These are phyloP conservation scores for Pseudorhombus dupliciocellatus DNA, from an alignment of 2,113 vertebrate genomes.

Conservation along the genomic window DNA sequence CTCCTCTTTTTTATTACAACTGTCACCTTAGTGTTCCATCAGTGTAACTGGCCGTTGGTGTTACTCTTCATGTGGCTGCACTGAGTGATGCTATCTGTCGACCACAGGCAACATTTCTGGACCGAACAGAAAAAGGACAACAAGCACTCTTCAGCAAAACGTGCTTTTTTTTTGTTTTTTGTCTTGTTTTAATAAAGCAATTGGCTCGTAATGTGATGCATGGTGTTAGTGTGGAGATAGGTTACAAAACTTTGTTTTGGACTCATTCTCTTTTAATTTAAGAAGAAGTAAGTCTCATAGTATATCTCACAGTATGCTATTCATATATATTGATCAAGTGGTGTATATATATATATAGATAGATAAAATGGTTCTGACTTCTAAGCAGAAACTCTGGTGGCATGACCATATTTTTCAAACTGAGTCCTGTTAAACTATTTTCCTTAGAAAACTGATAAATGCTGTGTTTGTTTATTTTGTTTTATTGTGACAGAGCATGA, in stretches of 20 bases:
- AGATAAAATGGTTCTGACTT: too few species aligned
- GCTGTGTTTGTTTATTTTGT: background rate
- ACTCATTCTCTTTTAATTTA: background rate
- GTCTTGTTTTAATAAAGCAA: constrained; percentile 66
- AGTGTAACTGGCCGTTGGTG: constrained; percentile 72
- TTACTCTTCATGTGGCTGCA: constrained; percentile 79
- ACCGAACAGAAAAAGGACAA: constrained; percentile 26
- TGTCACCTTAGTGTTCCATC: constrained; percentile 34
- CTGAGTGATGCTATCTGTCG: constrained; percentile 72
- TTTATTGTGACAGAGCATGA: background rate
- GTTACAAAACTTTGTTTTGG: background rate
- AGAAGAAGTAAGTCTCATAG: too few species aligned
- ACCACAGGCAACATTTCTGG: constrained; percentile 73
- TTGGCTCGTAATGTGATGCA: background rate
- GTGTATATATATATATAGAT: too few species aligned
- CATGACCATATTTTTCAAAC: too few species aligned
- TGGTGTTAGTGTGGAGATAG: background rate
- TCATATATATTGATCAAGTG: too few species aligned
- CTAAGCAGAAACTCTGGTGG: too few species aligned
- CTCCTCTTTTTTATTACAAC: too few species aligned
- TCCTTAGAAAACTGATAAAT: too few species aligned
- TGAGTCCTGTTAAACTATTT: too few species aligned
- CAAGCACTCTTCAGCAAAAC: constrained; percentile 48
- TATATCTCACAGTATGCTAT: too few species aligned
- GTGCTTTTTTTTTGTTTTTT: too few species aligned